These are phyloP conservation scores for Paramisgurnus dabryanus DNA, from an alignment of 2,113 vertebrate species.

Conservation along the genomic window DNA sequence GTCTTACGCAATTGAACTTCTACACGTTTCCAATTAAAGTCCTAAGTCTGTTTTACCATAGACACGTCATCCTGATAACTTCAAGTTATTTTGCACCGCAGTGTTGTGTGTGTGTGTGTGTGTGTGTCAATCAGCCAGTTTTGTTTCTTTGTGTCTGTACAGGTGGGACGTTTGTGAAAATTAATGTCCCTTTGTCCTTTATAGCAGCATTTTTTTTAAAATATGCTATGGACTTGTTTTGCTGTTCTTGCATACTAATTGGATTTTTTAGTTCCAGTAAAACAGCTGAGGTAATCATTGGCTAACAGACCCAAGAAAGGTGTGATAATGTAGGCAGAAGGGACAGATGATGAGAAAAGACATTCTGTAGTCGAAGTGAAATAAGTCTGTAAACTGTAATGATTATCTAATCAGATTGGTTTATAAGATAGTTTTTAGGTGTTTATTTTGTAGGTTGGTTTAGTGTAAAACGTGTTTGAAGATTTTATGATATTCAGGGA, in stretches of 20 bases:
- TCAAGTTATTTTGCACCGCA: constrained; percentile 19
- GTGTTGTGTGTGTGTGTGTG: neutral
- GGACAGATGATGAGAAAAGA: neutral
- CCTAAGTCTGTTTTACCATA: constrained; percentile 65
- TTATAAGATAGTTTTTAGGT: neutral
- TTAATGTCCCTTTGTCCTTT: neutral
- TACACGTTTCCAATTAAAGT: constrained; percentile 57
- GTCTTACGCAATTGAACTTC: constrained; percentile 59
- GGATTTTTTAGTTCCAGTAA: neutral
- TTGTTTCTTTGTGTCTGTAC: neutral
- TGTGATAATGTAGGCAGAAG: neutral
- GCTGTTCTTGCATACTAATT: neutral
- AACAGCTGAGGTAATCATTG: neutral
- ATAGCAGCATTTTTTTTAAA: neutral
- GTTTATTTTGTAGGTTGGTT: neutral
- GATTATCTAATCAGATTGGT: neutral
- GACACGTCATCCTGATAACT: constrained; percentile 65
- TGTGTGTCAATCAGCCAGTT: neutral
- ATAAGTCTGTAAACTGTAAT: neutral
- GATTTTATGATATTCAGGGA: no score
- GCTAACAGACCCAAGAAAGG: neutral
- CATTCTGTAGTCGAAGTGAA: neutral
- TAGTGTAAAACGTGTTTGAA: neutral
- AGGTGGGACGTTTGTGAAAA: neutral
- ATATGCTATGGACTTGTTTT: neutral